Base-by-base conservation (phyloP, 2,888 invertebrate species). In the Dexiosoma caninum region DNA sequence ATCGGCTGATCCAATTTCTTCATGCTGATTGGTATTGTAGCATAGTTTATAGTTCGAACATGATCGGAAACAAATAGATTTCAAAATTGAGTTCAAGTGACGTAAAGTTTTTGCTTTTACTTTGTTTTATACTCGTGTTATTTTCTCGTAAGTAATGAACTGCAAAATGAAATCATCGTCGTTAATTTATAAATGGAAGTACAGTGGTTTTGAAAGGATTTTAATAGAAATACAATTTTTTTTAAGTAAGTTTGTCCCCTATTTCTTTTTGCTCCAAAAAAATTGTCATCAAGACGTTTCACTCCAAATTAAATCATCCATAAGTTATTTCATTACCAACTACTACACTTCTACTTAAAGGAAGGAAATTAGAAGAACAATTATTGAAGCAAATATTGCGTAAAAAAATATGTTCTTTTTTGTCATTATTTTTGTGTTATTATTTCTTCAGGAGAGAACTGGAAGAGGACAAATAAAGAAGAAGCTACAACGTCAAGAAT, bases 121-220 rank as follows among this genome's bases (percentile, higher is more conserved):
- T 59, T 77, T 46, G 12, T 64, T 69, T 12, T 32, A 9, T 44
- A 21, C 46, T 16, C 14, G 10, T 66, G 59, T 70, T 53, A 53
- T 60, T 69, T 53, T 46, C 27, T 16, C 46, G 27, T 21, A 62
- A 37, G 42, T 32, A 51, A 77, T 74, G 60, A 51, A 69, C 51
- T 53, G 46, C 16, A 55, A 27, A n/a, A 66, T 72, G 16, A 69
- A 67, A 67, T 72, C 30, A 59, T 51, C 49, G 57, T 66, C 42
- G 19, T 70, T 66, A 70, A 51, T 40, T 71, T 14, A 21, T 59
- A 19, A 40, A 14, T 44, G 6, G 14, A n/a, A 9, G 40, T 14
- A 79, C 74, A 70, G 79, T 79, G 69, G 79, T 16, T 35, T 30
- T 10, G 10, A n/a, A 46, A 46, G 21, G 5, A 3, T 4, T 10